Evolutionary conservation across 30 jellyfish, hydroid and myxozoan species (phyloP).

Genomic region (Aurelia aurita): DNA sequence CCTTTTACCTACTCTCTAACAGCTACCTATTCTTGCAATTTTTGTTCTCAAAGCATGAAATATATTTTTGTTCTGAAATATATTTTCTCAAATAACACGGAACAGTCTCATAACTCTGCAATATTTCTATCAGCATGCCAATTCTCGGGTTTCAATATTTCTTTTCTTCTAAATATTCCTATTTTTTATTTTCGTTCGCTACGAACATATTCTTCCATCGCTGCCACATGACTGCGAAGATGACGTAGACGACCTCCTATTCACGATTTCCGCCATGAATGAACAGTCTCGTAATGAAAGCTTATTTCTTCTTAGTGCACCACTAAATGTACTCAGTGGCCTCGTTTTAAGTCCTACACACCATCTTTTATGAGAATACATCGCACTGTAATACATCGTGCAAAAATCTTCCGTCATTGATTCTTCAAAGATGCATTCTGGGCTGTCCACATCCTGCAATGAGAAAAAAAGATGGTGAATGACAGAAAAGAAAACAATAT

Average conservation of each 20-base stretch:
- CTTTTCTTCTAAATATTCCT: background rate
- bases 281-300: slow-evolving; percentile 91
- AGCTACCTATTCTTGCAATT: too few relatives aligned
- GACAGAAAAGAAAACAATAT: too few relatives aligned
- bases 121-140: background rate
- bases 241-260: slow-evolving; percentile 91
- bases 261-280: slow-evolving; percentile 89
- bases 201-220: slow-evolving; percentile 78
- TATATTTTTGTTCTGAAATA: too few relatives aligned
- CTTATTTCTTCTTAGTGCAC: slow-evolving; percentile 80
- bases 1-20: too few relatives aligned
- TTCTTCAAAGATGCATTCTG: slow-evolving; percentile 97
- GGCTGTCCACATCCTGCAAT: slow-evolving; percentile 94
- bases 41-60: too few relatives aligned
- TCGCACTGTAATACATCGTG: slow-evolving; percentile 92
- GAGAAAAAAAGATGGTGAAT: background rate
- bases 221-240: slow-evolving; percentile 86
- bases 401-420: slow-evolving; percentile 92
- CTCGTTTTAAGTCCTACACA: slow-evolving; percentile 92
- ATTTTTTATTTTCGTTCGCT: background rate
- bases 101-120: background rate
- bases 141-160: background rate
- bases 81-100: background rate
- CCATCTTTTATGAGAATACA: slow-evolving; percentile 94
- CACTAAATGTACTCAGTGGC: slow-evolving; percentile 77